A percentile compares a stretch with the other conserved stretches of the same genome.
Evolutionary conservation across 2,113 vertebrate genomes (phyloP).

Genomic region (Puffinus mauretanicus): DNA sequence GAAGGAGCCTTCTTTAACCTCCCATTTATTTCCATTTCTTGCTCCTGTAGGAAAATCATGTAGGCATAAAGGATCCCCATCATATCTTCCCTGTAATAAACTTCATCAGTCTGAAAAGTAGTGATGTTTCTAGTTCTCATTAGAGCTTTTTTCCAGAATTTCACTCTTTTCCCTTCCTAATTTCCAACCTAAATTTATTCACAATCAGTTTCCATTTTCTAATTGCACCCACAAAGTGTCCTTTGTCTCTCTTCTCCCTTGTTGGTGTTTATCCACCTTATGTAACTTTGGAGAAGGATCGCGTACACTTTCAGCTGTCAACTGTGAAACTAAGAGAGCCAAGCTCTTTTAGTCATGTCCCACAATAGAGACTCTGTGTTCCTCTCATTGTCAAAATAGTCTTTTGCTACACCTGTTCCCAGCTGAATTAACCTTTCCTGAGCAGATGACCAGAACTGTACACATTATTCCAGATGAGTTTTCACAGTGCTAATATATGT

Average conservation of each 20-base stretch:
- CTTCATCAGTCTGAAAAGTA: neutral
- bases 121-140: neutral
- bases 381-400: neutral
- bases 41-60: neutral
- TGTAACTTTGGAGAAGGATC: neutral
- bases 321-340: neutral
- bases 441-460: neutral
- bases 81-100: neutral
- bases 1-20: neutral
- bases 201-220: neutral
- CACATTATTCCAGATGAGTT: neutral
- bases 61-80: neutral
- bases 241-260: neutral
- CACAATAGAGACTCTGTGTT: neutral
- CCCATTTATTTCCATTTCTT: neutral
- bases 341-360: neutral
- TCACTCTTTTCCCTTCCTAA: neutral
- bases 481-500: neutral
- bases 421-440: slow-evolving; percentile 18
- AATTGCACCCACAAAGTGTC: neutral
- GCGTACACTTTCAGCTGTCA: neutral
- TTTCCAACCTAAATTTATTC: neutral
- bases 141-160: neutral
- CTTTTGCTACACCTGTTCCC: neutral
- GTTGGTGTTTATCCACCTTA: neutral